phyloP scores from a whole-genome alignment of 2,797 vertebrate genomes.

The Hybognathus amarus region DNA sequence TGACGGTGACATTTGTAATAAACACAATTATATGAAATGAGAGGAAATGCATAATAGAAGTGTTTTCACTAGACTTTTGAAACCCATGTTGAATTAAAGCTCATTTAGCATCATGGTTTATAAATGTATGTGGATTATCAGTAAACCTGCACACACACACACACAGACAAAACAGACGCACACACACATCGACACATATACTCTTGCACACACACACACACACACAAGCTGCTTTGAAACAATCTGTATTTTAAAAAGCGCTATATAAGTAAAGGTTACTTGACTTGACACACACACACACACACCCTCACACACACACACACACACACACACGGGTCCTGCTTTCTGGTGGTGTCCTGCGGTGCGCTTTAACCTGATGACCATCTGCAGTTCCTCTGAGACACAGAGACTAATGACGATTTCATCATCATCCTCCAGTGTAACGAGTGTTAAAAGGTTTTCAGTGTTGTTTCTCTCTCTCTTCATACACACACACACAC shows the following conservation, averaged over 20 bases:
- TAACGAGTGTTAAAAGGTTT: not conserved
- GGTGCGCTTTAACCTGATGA: not conserved
- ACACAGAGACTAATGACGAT: not conserved
- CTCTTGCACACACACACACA: not conserved
- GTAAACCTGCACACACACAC: not conserved
- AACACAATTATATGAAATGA: not conserved
- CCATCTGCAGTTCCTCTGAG: not conserved
- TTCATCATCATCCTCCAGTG: not conserved
- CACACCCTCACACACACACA: not conserved
- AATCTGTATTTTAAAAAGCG: no score
- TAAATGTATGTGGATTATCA: conserved; percentile 22
- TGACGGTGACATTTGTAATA: not conserved
- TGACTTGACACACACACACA: no score
- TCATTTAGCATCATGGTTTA: conserved; percentile 34
- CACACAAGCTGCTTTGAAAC: not conserved
- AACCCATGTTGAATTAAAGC: conserved; percentile 4
- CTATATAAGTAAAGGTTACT: no score
- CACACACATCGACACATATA: not conserved
- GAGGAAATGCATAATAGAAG: not conserved
- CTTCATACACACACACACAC: not conserved
- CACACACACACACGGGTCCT: not conserved
- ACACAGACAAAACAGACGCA: not conserved
- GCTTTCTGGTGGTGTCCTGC: not conserved
- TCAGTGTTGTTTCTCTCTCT: not conserved
- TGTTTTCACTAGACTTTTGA: not conserved